Evolutionary conservation across 2,797 vertebrate species (phyloP), one percentile per base, ranked within the genome.

Genomic region (Meda fulgida): DNA sequence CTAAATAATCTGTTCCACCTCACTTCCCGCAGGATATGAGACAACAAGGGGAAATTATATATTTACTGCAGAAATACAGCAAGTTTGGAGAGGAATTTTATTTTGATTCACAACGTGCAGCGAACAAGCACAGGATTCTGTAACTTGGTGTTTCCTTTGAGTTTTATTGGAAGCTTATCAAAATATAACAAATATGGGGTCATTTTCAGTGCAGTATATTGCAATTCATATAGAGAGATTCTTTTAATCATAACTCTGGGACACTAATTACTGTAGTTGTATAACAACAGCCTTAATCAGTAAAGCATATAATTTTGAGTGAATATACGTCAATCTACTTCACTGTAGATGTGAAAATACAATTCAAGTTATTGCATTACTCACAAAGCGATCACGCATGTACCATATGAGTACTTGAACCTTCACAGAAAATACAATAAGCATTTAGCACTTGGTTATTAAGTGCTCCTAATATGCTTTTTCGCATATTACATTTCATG

Each of bases 1-100:
- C 73, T 86, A 88, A 85, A 85, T 75, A 34, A 88, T 87, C 51
- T 84, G 82, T 87, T 86, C 78, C 63, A 79, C 76, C 58, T 34
- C 10, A 63, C 69, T 67, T 88, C 81, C 87, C 75, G 34, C 67
- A 75, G 73, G 78, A 85, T 38, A 84, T 9, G 43, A 75, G 63
- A 79, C 65, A 81, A 77, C 16, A 38, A 83, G 26, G 46, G 36
- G 10, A 55, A 81, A 79, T 78, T 26, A 80, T 77, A 40, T 66
- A 84, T 86, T 80, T 72, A 75, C 83, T 78, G 36, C 71, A 51
- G 66, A 79, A 82, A 67, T 23, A 26, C 40, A 75, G 43, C 60
- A 46, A 18, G 63, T 31, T 38, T 82, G 11, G 14, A 71, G 76
- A 76, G 51, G 46, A 78, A 26, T 73, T 53, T 73, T n/a, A 78